Base-by-base conservation (phyloP, 2,888 invertebrate species). In the Ectropis crepuscularia region DNA sequence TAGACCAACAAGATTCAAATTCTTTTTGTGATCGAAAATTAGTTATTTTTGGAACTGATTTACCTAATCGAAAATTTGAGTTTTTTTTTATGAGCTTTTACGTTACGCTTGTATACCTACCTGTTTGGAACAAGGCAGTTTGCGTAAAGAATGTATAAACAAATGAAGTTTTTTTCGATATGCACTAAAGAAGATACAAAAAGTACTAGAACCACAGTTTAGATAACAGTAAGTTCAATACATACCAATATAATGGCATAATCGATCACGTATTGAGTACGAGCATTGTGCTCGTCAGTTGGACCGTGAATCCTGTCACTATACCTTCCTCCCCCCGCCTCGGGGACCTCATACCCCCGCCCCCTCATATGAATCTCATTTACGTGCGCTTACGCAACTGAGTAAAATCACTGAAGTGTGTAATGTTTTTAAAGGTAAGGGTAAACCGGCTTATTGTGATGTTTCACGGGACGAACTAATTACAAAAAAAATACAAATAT, bases 261-360 rank as follows among this genome's bases (percentile, higher is more conserved):
- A 92, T 92, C 92, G 90, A 92, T 92, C 89, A 88, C 81, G 87
- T 89, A 92, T 91, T 89, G 89, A 88, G 88, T 80, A 73, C 88
- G 84, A 89, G 89, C 91, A 92, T 92, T 92, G 92, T 92, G 83
- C 76, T 87, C 85, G 81, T 82, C 82, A 85, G 89, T 82, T 91
- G 90, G 87, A 92, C 90, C 92, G 90, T 92, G 89, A 90, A 90
- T 92, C 92, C 92, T 92, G 91, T 90, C 90, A 87, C 88, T 88
- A 84, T 74, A 77, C 73, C 78, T 77, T 81, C 78, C 76, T 72
- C 73, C 75, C 74, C 74, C 66, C 53, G 6, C 59, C 55, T 63
- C 54, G 60, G 70, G 72, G 72, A 72, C 79, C 53, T 72, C 73
- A 69, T 72, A 74, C 74, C 78, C 78, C 73, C 76, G 73, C 74